Base-by-base conservation (phyloP, 2,113 vertebrate species). In the Callorhinus ursinus region DNA sequence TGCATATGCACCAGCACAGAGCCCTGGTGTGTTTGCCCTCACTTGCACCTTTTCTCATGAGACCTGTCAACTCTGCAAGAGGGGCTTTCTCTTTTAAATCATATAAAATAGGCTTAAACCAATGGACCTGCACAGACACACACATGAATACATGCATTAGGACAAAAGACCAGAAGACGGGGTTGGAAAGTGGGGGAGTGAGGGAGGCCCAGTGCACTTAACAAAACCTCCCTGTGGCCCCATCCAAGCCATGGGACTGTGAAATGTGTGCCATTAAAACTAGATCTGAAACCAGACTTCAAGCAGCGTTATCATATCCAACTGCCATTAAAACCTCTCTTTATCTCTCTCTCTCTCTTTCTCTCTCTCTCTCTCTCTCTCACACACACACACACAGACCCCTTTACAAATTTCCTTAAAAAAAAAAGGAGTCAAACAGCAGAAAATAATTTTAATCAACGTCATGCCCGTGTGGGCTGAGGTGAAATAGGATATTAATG, bases 391-490 rank as follows among this genome's bases (percentile, higher is more conserved):
- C 10, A 88, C 59, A 84, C 28, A 65, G 18, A 71, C 36, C 0
- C 3, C 36, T 90, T 88, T 93, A 93, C 80, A 97, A 82, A 96
- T 91, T 90, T 65, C 96, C 97, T 98, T 90, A 80, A 97, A 94
- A 96, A 98, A 98, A 98, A 98, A 95, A 79, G 65, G 97, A 97
- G 63, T 98, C 98, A 97, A 98, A 97, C 96, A 95, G 94, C 92
- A 98, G 72, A 98, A 98, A 98, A 98, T 97, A 65, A 98, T 98
- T 98, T 99, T 98, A 98, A 98, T 98, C 98, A 98, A 97, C 97
- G 63, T 87, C 95, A 89, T 98, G 95, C 92, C 94, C 96, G 97
- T 95, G 92, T 95, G 81, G 97, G 97, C 96, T 84, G 71, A 97
- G 97, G 98, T 83, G 96, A 98, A 98, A 98, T 97, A 97, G 97